phyloP scores from a whole-genome alignment of 2,797 vertebrate species.

The Alosa sapidissima region DNA sequence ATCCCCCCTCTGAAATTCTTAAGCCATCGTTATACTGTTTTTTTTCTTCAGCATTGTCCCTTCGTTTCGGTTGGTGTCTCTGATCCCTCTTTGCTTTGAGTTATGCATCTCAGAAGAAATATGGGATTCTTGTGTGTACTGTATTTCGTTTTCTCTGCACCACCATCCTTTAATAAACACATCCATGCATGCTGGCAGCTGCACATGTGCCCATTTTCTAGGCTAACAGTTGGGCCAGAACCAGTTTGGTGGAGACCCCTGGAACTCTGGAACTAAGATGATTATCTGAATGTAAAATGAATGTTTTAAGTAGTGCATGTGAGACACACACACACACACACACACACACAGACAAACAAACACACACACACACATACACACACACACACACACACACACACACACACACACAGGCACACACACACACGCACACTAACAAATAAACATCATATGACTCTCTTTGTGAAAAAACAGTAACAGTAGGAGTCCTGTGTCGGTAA shows the following conservation, averaged over 20 bases:
- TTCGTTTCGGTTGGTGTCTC: background rate
- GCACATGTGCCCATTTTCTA: background rate
- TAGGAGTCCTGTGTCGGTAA: background rate
- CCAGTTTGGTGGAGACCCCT: background rate
- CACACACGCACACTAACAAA: background rate
- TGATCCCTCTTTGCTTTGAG: background rate
- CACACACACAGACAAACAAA: background rate
- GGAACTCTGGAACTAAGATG: too few relatives aligned
- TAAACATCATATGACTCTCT: background rate
- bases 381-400: background rate
- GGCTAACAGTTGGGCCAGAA: background rate
- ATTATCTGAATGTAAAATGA: background rate
- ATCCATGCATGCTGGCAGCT: background rate
- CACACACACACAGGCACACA: background rate
- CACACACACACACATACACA: background rate
- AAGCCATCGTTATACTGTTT: background rate
- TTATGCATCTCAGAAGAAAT: background rate
- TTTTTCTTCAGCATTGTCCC: background rate
- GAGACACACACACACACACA: background rate
- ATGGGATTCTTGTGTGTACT: too few relatives aligned
- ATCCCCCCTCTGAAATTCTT: background rate
- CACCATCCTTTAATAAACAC: background rate
- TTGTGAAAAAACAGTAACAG: background rate
- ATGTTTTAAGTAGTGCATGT: background rate
- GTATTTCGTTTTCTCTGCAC: background rate